A percentile compares a stretch with the other conserved stretches of the same genome.
Conservation (phyloP, 2,888 invertebrate genomes). For the Acronicta leporina region DNA sequence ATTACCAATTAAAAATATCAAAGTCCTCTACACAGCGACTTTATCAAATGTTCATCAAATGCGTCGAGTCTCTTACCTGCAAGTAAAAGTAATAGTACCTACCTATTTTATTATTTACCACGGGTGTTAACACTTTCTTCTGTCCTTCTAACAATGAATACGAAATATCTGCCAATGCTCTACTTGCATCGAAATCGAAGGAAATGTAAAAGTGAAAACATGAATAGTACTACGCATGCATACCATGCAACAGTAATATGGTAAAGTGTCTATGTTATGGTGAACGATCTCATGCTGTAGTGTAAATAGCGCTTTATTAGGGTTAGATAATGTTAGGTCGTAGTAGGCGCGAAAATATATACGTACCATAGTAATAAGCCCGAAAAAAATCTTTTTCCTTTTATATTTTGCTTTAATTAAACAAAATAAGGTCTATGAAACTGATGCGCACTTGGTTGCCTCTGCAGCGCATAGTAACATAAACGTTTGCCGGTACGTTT, state of each 20-base stretch:
- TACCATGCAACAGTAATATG: slow-evolving; percentile 54
- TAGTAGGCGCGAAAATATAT: no score
- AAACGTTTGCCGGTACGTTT: no score
- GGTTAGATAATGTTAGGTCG: not conserved
- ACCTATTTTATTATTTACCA: slow-evolving; percentile 44
- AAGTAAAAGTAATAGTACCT: slow-evolving; percentile 29
- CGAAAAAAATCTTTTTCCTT: no score
- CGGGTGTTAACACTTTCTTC: slow-evolving; percentile 39
- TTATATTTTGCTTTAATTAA: no score
- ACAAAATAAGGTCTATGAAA: slow-evolving; percentile 1
- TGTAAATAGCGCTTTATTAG: slow-evolving; percentile 30
- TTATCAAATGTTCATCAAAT: slow-evolving; percentile 29
- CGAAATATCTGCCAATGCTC: slow-evolving; percentile 46
- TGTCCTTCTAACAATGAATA: slow-evolving; percentile 46
- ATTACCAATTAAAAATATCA: slow-evolving; percentile 29
- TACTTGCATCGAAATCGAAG: slow-evolving; percentile 51
- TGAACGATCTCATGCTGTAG: slow-evolving; percentile 40
- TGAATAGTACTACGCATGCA: slow-evolving; percentile 35
- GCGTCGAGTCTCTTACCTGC: slow-evolving; percentile 3
- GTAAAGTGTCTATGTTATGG: slow-evolving; percentile 34
- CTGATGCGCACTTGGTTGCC: slow-evolving; percentile 12
- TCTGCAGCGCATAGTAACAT: no score
- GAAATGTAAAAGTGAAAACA: slow-evolving; percentile 51
- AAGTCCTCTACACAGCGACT: slow-evolving; percentile 17
- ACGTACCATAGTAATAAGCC: no score